phyloP scores from a whole-genome alignment of 35 echinoderm and acorn worm genomes.

The Ptychodera flava region DNA sequence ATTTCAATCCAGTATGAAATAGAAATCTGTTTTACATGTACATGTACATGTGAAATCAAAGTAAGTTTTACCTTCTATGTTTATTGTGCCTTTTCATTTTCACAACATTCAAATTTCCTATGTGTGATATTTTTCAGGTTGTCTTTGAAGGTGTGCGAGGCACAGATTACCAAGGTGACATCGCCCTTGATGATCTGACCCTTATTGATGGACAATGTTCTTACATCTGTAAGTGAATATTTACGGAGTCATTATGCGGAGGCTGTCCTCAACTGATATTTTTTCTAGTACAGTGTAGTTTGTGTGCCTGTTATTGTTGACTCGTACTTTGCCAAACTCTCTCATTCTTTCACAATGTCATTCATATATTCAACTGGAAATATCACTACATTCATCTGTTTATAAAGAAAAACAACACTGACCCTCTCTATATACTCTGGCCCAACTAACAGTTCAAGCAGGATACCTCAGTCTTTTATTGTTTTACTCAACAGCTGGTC shows the following conservation, averaged over 20 bases:
- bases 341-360: background rate
- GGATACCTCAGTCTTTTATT: background rate
- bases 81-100: too few species aligned
- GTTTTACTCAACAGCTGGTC: background rate
- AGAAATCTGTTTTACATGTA: too few species aligned
- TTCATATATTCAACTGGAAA: background rate
- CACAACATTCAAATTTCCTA: too few species aligned
- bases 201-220: slow-evolving; percentile 45
- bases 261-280: background rate
- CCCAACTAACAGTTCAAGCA: background rate
- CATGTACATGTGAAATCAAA: too few species aligned
- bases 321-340: background rate
- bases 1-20: too few species aligned
- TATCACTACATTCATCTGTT: background rate
- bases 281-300: background rate
- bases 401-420: background rate
- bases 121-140: slow-evolving; percentile 16
- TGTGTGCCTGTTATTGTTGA: background rate
- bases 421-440: background rate
- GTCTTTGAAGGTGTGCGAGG: slow-evolving; percentile 59
- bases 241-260: background rate
- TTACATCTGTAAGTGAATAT: slow-evolving; percentile 34
- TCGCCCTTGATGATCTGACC: slow-evolving; percentile 77
- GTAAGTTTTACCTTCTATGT: too few species aligned
- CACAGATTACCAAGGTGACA: slow-evolving; percentile 35